Base-by-base conservation (phyloP, 2,888 invertebrate species). In the Drosophila antonietae region DNA sequence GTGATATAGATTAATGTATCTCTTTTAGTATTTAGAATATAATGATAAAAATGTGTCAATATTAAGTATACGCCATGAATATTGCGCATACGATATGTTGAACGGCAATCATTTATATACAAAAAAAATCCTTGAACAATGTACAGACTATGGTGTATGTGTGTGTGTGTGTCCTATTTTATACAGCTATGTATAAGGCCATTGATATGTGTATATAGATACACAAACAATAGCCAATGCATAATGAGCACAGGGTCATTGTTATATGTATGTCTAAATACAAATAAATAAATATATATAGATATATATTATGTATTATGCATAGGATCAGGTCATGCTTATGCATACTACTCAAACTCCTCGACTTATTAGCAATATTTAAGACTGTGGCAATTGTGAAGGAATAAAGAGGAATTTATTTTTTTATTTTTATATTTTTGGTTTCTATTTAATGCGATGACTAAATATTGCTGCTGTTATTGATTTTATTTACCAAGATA, bases 21-120 rank as follows among this genome's bases (percentile, higher is more conserved):
- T 52, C 31, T 33, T 46, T 18, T 9, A n/a, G n/a, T n/a, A 23
- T 6, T 39, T 23, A 23, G 35, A 7, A 31, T 51, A 12, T 51
- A 23, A 37, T 12, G 44, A 53, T 52, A 51, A 23, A 28, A 44
- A 43, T 51, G 28, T n/a, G 20, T 15, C n/a, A 14, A 37, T 33
- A 69, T 69, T 60, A 56, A 52, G 49, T 33, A 60, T 61, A 70
- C 70, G 51, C 52, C 8, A 33, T 10, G 35, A n/a, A 44, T 46
- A 18, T 62, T 61, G n/a, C 61, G 43, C 60, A 70, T 61, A 60
- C 69, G 39, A 20, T 49, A 55, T 44, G 55, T 49, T 44, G 35
- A 39, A 61, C 20, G 41, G 46, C 51, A 46, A 47, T 20, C 33
- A 46, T 37, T 23, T 28, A 37, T n/a, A 51, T 33, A 43, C 12